Evolutionary conservation across 2,888 invertebrate genomes (phyloP), one percentile per base, ranked within the genome.

Genomic region (Andrena flavipes): DNA sequence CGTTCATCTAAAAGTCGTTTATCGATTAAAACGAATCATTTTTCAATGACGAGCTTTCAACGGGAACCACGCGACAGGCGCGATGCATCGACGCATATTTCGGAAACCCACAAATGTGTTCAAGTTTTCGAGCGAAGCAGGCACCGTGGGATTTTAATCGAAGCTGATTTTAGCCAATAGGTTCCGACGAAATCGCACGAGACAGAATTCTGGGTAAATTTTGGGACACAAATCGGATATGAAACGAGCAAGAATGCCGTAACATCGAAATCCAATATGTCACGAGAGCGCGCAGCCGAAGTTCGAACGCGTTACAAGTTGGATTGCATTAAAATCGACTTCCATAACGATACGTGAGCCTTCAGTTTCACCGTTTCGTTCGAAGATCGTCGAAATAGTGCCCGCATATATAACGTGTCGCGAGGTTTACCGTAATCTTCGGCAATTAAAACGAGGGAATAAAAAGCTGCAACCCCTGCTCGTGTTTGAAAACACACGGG

Each of bases 11-110:
- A 30, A 33, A 54, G 20, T 33, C 54, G 26, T 59, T 72, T 74
- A 73, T 81, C 26, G 64, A 79, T 79, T 67, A 64, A 30, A 35
- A 54, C 64, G 42, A 26, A 35, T 8, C 10, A 1, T 26, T 29
- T 29, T 54, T 35, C 20, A 7, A 20, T 35, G 42, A 20, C n/a
- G 30, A 10, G 48, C 23, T 69, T 48, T 63, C 16, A 33, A 10
- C 49, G 20, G 10, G n/a, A 26, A 33, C 6, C n/a, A 13, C 33
- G 23, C 7, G 3, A 23, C 2, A 6, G 0, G 2, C 62, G 4
- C 10, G 8, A 33, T n/a, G 29, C 16, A 2, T 20, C 13, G 13
- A 20, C 5, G 33, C 2, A 62, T 4, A 62, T 65, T 65, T 29
- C 1, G 49, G 29, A 65, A 23, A 33, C 6, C 16, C 13, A 23